phyloP scores from a whole-genome alignment of 2,113 vertebrate genomes.

The Neoarius graeffei region DNA sequence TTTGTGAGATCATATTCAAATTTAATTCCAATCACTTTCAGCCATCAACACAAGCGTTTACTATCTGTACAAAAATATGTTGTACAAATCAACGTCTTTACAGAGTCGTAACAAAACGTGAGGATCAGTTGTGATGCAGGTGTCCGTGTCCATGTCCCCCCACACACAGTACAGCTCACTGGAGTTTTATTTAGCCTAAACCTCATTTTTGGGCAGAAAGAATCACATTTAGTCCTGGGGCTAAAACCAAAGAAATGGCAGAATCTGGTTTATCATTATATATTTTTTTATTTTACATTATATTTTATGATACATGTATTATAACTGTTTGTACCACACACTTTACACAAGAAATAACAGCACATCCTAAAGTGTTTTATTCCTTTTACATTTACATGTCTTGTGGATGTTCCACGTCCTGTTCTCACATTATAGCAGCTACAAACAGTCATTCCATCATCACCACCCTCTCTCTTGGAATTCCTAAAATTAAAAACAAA shows the following conservation, averaged over 20 bases:
- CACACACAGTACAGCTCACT: not conserved
- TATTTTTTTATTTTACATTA: too few relatives aligned
- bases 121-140: not conserved
- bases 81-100: constrained; percentile 38
- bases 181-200: not conserved
- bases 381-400: not conserved
- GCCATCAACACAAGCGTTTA: constrained; percentile 13
- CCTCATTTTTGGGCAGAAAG: not conserved
- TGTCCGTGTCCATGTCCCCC: not conserved
- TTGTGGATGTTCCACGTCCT: too few relatives aligned
- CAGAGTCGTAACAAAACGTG: constrained; percentile 9
- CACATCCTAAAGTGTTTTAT: not conserved
- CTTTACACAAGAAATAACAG: not conserved
- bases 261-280: not conserved
- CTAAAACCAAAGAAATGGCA: not conserved
- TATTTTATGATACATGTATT: not conserved
- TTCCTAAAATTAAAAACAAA: too few relatives aligned
- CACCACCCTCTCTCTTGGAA: not conserved
- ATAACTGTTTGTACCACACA: not conserved
- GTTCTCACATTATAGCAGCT: too few relatives aligned
- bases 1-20: not conserved
- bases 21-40: not conserved
- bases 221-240: not conserved
- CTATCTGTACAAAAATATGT: constrained; percentile 28
- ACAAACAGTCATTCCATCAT: too few relatives aligned